Percentiles rank a stretch among this genome's conserved stretches.
Conservation (phyloP, 2,113 vertebrate species). For the Chaenogobius annularis region DNA sequence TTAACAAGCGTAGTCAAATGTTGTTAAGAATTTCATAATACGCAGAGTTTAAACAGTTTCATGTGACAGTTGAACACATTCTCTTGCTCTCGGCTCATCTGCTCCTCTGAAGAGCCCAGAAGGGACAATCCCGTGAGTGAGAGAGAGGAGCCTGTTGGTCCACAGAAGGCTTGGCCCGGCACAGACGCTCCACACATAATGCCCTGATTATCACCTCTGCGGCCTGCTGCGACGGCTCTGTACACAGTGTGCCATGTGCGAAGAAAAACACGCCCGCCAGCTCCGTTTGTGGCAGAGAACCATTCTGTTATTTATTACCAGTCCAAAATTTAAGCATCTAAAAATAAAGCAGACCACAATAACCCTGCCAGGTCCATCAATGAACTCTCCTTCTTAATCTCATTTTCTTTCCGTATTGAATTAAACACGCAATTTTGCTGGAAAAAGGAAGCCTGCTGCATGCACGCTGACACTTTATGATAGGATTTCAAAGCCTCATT, state of each 20-base stretch:
- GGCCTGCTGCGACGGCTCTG: constrained; percentile 34
- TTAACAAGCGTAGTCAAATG: too few relatives aligned
- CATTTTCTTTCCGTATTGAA: background rate
- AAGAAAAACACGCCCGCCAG: constrained; percentile 12
- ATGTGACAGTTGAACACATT: background rate
- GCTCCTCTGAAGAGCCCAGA: background rate
- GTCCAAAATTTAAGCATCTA: constrained; percentile 40
- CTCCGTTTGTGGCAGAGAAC: constrained; percentile 24
- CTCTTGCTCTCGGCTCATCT: constrained; percentile 22
- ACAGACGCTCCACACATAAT: constrained; percentile 40
- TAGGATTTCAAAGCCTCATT: background rate
- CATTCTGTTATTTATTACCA: constrained; percentile 42
- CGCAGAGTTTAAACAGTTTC: background rate
- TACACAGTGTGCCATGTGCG: constrained; percentile 3
- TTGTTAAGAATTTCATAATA: background rate
- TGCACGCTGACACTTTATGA: background rate
- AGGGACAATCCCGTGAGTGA: constrained; percentile 1
- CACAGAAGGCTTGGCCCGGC: constrained; percentile 23
- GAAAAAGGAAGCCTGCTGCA: background rate
- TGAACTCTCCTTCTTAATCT: background rate
- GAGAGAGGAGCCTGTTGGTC: constrained; percentile 24
- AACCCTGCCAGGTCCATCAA: background rate
- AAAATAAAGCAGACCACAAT: constrained; percentile 29
- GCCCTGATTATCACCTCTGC: constrained; percentile 50
- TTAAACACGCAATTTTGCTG: background rate